Evolutionary conservation across 2,888 invertebrate genomes (phyloP), one percentile per base, ranked within the genome.

Genomic region (Acanthosepion lycidas): DNA sequence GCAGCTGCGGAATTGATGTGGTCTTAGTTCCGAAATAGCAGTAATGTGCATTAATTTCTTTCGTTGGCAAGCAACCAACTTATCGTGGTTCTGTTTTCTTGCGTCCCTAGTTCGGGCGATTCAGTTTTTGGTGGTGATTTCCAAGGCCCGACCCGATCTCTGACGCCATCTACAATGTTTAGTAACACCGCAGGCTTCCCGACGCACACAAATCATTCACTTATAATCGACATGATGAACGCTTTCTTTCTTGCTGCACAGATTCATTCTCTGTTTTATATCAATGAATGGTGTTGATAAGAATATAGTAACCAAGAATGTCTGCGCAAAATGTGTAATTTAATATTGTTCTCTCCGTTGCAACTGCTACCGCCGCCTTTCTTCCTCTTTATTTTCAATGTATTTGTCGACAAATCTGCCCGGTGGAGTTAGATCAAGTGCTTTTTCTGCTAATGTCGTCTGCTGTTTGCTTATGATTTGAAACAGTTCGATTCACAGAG

Each of bases 1-100:
- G 78, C 78, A 78, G 78, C n/a, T 78, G n/a, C 78, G n/a, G 78
- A 78, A 78, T n/a, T n/a, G 78, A 78, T 78, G 78, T n/a, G 78
- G 15, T n/a, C 78, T 33, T 33, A n/a, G 78, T 20, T 78, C 78
- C 4, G n/a, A 78, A 78, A 78, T 78, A 78, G 78, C 78, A 78
- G n/a, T 15, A 78, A 78, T n/a, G 78, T 78, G 78, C 78, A 78
- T 78, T 78, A 78, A 78, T 78, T n/a, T n/a, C 78, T 78, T 33
- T 78, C 78, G 78, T 78, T 78, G 78, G 78, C 78, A 78, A 78
- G 33, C 78, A 78, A 78, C 78, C 78, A 78, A 78, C 78, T 78
- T n/a, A n/a, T 33, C 15, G 78, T n/a, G 78, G n/a, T 78, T 78
- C n/a, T 78, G n/a, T 78, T 78, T 78, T 33, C 78, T 78, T 78